phyloP scores from a whole-genome alignment of 2,888 invertebrate species.

The Caradrina clavipalpis region DNA sequence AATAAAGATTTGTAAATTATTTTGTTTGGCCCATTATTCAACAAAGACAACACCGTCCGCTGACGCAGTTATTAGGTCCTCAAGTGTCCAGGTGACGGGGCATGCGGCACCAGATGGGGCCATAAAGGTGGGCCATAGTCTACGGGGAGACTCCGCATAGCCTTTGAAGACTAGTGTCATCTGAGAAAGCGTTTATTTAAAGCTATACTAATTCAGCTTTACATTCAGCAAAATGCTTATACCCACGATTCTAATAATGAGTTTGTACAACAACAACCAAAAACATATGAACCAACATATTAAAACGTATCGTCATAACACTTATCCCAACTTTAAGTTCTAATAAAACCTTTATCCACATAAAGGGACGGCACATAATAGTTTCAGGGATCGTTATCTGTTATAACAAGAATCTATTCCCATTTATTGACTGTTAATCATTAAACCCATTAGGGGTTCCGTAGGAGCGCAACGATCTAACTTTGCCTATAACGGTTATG shows the following conservation, averaged over 20 bases:
- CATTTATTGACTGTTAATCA: slow-evolving; percentile 80
- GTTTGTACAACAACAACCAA: slow-evolving; percentile 14
- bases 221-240: slow-evolving; percentile 8
- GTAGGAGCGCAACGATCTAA: slow-evolving; percentile 74
- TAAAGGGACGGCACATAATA: slow-evolving; percentile 50
- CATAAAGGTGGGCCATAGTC: no score
- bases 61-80: no score
- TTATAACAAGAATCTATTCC: slow-evolving; percentile 69
- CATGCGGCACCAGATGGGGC: no score
- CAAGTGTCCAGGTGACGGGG: no score
- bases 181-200: no score
- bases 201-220: neutral
- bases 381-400: slow-evolving; percentile 64
- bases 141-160: no score
- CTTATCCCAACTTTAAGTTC: slow-evolving; percentile 47
- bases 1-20: no score
- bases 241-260: slow-evolving; percentile 15
- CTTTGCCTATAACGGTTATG: slow-evolving; percentile 77
- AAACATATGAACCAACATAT: slow-evolving; percentile 41
- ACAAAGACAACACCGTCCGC: no score
- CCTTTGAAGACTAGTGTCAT: no score
- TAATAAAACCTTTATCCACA: slow-evolving; percentile 52
- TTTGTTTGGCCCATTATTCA: no score
- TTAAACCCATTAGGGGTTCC: slow-evolving; percentile 67
- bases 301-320: slow-evolving; percentile 56